Evolutionary conservation across 2,113 vertebrate species (phyloP).

Genomic region (Castor canadensis): DNA sequence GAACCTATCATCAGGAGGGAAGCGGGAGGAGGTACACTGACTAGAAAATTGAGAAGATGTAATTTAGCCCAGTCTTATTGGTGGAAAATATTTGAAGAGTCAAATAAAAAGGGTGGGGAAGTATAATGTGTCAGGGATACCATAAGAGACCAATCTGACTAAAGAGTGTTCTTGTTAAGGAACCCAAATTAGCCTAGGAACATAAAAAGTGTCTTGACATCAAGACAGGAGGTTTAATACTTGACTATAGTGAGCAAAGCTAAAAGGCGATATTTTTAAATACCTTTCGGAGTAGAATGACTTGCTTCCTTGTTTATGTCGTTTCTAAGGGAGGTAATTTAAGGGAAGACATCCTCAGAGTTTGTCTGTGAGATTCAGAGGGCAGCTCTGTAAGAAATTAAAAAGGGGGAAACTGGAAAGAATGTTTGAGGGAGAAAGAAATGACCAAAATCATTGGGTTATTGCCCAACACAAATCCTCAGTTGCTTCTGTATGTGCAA

Average conservation of each 20-base stretch:
- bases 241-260: background rate
- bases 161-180: background rate
- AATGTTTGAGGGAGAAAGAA: background rate
- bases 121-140: background rate
- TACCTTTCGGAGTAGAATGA: background rate
- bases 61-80: background rate
- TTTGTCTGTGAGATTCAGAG: background rate
- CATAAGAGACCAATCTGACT: background rate
- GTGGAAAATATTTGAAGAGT: background rate
- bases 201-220: background rate
- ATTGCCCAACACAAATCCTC: background rate
- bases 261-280: background rate
- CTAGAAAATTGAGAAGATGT: background rate
- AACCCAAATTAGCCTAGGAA: background rate
- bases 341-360: background rate
- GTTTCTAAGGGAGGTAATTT: background rate
- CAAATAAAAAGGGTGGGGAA: background rate
- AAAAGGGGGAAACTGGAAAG: background rate
- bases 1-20: background rate
- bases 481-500: background rate
- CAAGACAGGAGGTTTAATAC: background rate
- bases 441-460: background rate
- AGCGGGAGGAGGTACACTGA: background rate
- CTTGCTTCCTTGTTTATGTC: background rate
- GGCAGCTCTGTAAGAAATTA: background rate